Base-by-base conservation (phyloP, 1,140 invertebrate genomes). In the Danaus melanippus region DNA sequence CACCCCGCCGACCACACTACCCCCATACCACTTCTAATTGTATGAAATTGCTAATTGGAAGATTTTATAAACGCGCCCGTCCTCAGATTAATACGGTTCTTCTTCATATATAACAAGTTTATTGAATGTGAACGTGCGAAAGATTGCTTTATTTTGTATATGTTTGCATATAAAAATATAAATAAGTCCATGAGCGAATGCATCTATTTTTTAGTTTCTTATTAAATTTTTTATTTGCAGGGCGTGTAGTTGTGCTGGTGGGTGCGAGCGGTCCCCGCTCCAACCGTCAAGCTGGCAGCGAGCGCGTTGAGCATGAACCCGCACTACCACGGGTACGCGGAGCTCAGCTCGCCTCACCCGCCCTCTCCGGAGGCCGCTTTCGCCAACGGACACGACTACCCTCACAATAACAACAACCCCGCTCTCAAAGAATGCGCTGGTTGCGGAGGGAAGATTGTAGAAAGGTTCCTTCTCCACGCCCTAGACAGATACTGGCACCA, bases 401-500 rank as follows among this genome's bases (percentile, higher is more conserved):
- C 77, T 0, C 89, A 89, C 70, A 88, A 88, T 66, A 90, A 90
- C 71, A 91, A 90, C 76, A 90, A 91, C 77, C 88, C 89, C 17
- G 88, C 90, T 51, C 87, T 90, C 53, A 91, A 91, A 80, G 88
- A 91, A 75, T 92, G 91, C 79, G 90, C 89, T 51, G 91, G 91
- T 65, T 92, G 91, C 76, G 90, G 90, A 61, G 92, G 91, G 66
- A 93, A 94, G 88, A 97, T 97, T 84, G 90, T 94, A 65, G 95
- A 97, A 89, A 90, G 95, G 80, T 97, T 92, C 89, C 89, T 97
- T 58, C 89, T 97, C 55, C 93, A 95, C 82, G 95, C 95, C 48
- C 88, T 96, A 76, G 96, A 97, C 88, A 90, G 95, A 75, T 97
- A 96, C 87, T 98, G 96, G 96, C 96, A 98, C 89, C 92, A 95